Conservation (phyloP, 53 echinoderm and acorn worm genomes). For the Astropecten irregularis region DNA sequence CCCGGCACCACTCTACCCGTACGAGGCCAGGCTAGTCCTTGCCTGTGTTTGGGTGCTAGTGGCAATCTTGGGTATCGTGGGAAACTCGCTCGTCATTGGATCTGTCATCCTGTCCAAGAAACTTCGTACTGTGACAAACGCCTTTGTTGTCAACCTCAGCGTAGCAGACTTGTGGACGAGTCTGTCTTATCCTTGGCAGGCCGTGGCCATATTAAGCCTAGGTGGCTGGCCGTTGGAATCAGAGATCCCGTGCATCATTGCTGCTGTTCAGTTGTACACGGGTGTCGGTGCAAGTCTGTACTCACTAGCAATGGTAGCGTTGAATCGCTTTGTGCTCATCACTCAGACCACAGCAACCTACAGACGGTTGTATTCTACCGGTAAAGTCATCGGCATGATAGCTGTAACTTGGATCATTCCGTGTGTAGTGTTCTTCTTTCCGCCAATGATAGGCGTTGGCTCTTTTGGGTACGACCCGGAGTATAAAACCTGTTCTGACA, state of each 20-base stretch:
- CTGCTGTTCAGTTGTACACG: constrained; percentile 44
- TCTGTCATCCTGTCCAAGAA: constrained; percentile 63
- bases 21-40: constrained; percentile 6
- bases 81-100: constrained; percentile 66
- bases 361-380: constrained; percentile 49
- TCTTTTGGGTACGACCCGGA: constrained; percentile 28
- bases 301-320: constrained; percentile 60
- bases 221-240: constrained; percentile 57
- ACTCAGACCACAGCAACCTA: constrained; percentile 48
- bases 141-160: constrained; percentile 67
- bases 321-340: constrained; percentile 68
- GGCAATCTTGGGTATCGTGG: constrained; percentile 45
- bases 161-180: constrained; percentile 67
- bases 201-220: constrained; percentile 54
- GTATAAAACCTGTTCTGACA: constrained; percentile 39
- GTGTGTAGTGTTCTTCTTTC: constrained; percentile 26
- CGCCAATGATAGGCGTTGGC: constrained; percentile 31
- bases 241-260: constrained; percentile 28
- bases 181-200: constrained; percentile 50
- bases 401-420: constrained; percentile 57
- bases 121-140: constrained; percentile 66
- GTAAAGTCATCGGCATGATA: constrained; percentile 57
- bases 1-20: not conserved
- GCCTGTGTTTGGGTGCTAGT: constrained; percentile 6
- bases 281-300: constrained; percentile 65